Conservation (phyloP, 2,113 vertebrate species). For the Melanotaenia duboulayi region DNA sequence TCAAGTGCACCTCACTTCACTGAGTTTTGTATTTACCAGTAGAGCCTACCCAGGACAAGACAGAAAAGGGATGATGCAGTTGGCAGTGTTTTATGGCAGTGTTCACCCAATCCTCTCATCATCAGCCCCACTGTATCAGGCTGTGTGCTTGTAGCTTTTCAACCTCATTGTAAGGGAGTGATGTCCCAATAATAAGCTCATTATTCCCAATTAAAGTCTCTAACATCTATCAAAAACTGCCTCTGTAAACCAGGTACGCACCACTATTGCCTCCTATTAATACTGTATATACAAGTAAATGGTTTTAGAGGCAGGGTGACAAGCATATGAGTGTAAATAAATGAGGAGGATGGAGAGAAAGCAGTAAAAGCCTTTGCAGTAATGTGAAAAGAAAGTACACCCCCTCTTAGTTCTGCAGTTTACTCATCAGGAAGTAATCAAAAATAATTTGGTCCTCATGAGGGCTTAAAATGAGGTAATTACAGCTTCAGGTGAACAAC, state of each 20-base stretch:
- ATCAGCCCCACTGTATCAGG: background rate
- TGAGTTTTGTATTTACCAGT: slow-evolving; percentile 63
- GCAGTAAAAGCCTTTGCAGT: background rate
- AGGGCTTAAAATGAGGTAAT: background rate
- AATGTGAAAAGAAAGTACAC: background rate
- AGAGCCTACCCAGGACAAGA: slow-evolving; percentile 18
- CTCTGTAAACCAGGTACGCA: slow-evolving; percentile 69
- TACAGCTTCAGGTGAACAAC: background rate
- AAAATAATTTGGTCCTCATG: background rate
- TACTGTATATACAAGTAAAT: slow-evolving; percentile 70
- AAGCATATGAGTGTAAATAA: background rate
- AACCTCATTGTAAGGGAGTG: slow-evolving; percentile 60
- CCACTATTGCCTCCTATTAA: slow-evolving; percentile 78
- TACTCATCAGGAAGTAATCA: background rate
- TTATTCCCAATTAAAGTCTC: slow-evolving; percentile 81
- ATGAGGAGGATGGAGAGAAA: background rate
- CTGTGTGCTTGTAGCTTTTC: slow-evolving; percentile 41
- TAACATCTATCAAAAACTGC: slow-evolving; percentile 80
- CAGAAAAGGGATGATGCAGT: slow-evolving; percentile 15
- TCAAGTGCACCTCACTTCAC: slow-evolving; percentile 71
- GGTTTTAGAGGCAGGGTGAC: slow-evolving; percentile 47
- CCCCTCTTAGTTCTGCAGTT: background rate
- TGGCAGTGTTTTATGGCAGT: slow-evolving; percentile 28
- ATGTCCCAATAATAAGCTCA: slow-evolving; percentile 73
- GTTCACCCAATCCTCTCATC: slow-evolving; percentile 25